Evolutionary conservation across 2,797 vertebrate species (phyloP), one percentile per base, ranked within the genome.

Genomic region (Siniperca undulata): DNA sequence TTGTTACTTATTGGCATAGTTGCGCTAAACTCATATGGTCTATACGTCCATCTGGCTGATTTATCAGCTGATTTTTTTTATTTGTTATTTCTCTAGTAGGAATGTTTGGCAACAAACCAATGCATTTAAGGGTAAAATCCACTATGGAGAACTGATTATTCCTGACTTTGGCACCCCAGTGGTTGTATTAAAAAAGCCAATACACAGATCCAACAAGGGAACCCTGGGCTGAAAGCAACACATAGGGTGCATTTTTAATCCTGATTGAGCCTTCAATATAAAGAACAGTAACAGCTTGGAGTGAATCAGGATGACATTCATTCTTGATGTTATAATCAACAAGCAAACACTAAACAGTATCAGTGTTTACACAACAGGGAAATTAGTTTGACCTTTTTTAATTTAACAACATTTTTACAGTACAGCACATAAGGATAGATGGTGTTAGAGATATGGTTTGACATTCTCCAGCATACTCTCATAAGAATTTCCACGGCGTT

Each of bases 371-470:
- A 44, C 30, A 48, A 55, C 4, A 22, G 22, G 24, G 46, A 67
- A 19, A 70, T 40, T 13, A 61, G 19, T 67, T 44, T 76, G 79
- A 86, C 70, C 78, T 73, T 67, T 80, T 24, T 27, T 58, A 55
- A 66, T 73, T 34, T 44, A 67, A 24, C 70, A 68, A 80, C n/a
- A 53, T 62, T 55, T 44, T 65, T 56, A 34, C 46, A 20, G 14
- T 46, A 1, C 7, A 24, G 24, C 34, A 13, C 22, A 46, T 22
- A 20, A 55, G 17, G 6, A 60, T 42, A 16, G 70, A 71, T 60
- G 56, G 16, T 7, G 42, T 20, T 14, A 1, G 27, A 61, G 56
- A 56, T 65, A 58, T 24, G 20, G 40, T 52, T 40, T 66, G 60
- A 67, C 56, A 56, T 66, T 77, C 52, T 84, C 69, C 16, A 5